phyloP scores from a whole-genome alignment of 2,888 invertebrate species.

The Lasioglossum leucozonium region DNA sequence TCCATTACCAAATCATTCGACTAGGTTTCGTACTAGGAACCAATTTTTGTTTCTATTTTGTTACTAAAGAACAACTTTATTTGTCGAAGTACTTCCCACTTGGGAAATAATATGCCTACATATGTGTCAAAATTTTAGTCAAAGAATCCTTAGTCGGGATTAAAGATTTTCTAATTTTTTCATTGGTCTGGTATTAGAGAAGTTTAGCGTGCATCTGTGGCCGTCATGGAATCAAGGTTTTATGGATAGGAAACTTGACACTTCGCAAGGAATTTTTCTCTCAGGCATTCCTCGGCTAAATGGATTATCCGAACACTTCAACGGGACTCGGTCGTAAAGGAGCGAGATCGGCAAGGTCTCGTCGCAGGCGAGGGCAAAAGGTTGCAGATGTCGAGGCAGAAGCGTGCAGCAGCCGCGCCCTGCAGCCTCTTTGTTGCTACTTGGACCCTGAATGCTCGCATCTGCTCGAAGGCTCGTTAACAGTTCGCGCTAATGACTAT shows the following conservation, averaged over 20 bases:
- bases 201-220: not conserved
- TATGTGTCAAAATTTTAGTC: not conserved
- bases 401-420: conserved; percentile 6
- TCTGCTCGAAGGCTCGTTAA: conserved; percentile 45
- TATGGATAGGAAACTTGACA: not conserved
- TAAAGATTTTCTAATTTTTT: not conserved
- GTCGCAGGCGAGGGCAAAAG: conserved; percentile 9
- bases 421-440: conserved; percentile 32
- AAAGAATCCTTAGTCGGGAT: not conserved
- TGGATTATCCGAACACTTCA: not conserved
- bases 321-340: not conserved
- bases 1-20: too few species aligned
- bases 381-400: conserved; percentile 38
- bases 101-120: too few species aligned
- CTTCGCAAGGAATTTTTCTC: not conserved
- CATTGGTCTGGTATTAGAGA: not conserved
- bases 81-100: too few species aligned
- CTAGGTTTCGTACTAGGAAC: too few species aligned
- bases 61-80: too few species aligned
- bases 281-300: not conserved
- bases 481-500: conserved; percentile 9
- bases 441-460: conserved; percentile 34
- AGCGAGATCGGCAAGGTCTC: not conserved
- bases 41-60: too few species aligned
- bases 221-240: not conserved